Base-by-base conservation (phyloP, 2,113 vertebrate genomes). In the Lynx canadensis region DNA sequence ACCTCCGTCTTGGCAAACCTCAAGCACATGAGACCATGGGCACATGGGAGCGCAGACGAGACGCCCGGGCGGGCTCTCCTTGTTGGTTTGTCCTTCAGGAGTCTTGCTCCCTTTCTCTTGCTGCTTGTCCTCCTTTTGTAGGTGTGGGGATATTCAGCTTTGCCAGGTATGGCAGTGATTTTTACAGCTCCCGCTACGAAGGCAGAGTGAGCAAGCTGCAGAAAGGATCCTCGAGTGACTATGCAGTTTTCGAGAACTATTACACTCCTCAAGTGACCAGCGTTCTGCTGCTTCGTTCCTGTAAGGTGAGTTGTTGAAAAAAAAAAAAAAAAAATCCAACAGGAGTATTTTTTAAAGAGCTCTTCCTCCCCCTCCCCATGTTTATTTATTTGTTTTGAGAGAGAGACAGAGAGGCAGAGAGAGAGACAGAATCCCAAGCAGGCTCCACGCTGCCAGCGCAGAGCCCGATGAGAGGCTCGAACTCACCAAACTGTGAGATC, bases 141-240 rank as follows among this genome's bases (percentile, higher is more conserved):
- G 99, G 99, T 23, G 99, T 99, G 98, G 99, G 99, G 9, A 98
- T 99, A 95, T 99, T 99, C 98, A 99, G 99, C 94, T 99, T 99
- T 89, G 99, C 99, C 92, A 98, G 99, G 79, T 99, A 99, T 38
- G 99, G 99, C 95, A 98, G 98, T 96, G 98, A 98, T 90, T 99
- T 99, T 98, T 99, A 99, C 84, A 98, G 96, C 79, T 96, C 95
- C 9, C 97, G 12, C 90, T 99, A 99, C 68, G 97, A 98, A 68
- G 99, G 99, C 8, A 98, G 66, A n/a, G 76, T 99, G 97, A 99
- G 98, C 97, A 98, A 97, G 66, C 57, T 16, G 2, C 93, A 95
- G 52, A 95, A 90, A 82, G 94, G 48, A 52, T 98, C 97, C 52
- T 97, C 95, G 12, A 95, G 93, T 4, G 99, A 99, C 97, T 99